Percentiles rank a stretch among this genome's conserved stretches.
Evolutionary conservation across 1,140 invertebrate genomes (phyloP).

Genomic region (Campoletis sonorensis): DNA sequence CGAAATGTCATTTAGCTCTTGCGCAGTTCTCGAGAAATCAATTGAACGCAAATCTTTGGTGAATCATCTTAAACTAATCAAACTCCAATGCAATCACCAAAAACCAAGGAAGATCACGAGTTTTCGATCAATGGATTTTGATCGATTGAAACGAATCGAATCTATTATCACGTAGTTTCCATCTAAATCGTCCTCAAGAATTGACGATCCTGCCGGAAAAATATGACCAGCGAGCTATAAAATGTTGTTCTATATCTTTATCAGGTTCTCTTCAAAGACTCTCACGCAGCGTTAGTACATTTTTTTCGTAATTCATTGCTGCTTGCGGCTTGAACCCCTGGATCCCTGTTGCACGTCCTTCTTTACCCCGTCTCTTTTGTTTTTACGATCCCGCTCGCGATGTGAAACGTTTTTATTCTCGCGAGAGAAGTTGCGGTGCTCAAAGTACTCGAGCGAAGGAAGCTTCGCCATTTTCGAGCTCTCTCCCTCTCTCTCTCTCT

Average conservation of each 20-base stretch:
- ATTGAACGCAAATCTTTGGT: too few relatives aligned
- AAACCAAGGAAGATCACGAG: too few relatives aligned
- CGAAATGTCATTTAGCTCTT: too few relatives aligned
- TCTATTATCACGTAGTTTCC: too few relatives aligned
- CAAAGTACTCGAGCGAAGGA: constrained; percentile 33
- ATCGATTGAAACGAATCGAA: too few relatives aligned
- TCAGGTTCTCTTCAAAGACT: neutral
- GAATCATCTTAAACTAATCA: too few relatives aligned
- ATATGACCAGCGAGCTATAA: neutral
- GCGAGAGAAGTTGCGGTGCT: constrained; percentile 2
- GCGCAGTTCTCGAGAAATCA: too few relatives aligned
- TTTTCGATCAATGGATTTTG: too few relatives aligned
- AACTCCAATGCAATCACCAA: too few relatives aligned
- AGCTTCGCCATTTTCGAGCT: constrained; percentile 39
- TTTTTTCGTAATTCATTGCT: constrained; percentile 19
- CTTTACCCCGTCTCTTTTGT: constrained; percentile 15
- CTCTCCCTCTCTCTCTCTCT: constrained; percentile 38
- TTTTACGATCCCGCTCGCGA: constrained; percentile 33
- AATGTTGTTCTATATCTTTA: constrained; percentile 1
- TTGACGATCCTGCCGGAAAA: neutral
- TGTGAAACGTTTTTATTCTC: constrained; percentile 39
- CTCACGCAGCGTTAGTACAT: neutral
- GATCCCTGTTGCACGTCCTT: neutral
- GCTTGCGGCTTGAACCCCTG: neutral
- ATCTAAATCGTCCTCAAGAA: too few relatives aligned